Evolutionary conservation across 2,113 vertebrate species (phyloP).

Genomic region (Spheniscus mendiculus): DNA sequence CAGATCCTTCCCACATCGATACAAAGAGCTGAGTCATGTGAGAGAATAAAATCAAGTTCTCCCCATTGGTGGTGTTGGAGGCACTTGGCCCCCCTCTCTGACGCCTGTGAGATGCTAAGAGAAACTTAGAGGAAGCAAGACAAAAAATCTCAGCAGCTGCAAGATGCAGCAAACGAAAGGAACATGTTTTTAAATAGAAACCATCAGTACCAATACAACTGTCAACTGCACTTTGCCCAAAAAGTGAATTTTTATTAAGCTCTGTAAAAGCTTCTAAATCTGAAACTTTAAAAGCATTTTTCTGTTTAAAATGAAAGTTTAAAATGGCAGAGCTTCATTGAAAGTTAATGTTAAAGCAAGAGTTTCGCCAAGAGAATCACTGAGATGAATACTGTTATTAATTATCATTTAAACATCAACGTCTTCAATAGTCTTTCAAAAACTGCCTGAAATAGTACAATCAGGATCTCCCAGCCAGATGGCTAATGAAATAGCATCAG

Average conservation of each 20-base stretch:
- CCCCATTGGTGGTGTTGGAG: background rate
- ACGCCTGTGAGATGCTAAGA: background rate
- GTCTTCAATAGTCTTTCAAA: background rate
- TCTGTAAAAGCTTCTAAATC: background rate
- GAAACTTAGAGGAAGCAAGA: background rate
- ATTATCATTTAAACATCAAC: background rate
- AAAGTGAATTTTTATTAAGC: background rate
- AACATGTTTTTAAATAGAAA: background rate
- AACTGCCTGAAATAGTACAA: background rate
- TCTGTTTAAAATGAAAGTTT: background rate
- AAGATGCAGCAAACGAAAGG: background rate
- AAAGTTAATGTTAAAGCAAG: background rate
- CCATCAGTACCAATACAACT: background rate
- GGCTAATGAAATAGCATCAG: background rate
- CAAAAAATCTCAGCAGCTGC: background rate
- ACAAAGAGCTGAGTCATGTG: accelerated
- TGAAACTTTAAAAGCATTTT: background rate
- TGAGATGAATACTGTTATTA: background rate
- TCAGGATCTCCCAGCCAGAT: background rate
- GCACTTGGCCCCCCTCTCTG: background rate
- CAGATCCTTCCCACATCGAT: background rate
- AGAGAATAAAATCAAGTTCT: background rate
- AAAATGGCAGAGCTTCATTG: background rate
- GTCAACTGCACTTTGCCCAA: background rate
- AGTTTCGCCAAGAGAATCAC: background rate